phyloP scores from a whole-genome alignment of 2,113 vertebrate genomes.

The Calidris pugnax region DNA sequence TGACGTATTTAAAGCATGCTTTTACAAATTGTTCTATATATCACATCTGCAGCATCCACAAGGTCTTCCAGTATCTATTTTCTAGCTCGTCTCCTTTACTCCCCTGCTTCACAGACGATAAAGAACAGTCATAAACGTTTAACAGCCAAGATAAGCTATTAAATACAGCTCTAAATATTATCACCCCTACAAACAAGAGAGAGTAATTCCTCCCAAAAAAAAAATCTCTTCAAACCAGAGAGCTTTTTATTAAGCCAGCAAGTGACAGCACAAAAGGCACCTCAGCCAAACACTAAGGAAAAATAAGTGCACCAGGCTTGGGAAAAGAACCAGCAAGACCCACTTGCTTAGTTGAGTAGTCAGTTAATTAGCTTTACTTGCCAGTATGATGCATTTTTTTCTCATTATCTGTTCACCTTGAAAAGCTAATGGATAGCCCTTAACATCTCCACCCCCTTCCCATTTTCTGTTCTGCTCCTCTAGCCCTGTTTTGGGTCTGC shows the following conservation, averaged over 20 bases:
- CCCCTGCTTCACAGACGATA: conserved; percentile 43
- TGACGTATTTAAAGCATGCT: conserved; percentile 31
- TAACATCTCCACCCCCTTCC: background rate
- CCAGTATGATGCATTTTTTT: background rate
- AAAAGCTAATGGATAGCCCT: background rate
- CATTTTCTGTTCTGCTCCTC: background rate
- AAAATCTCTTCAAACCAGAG: background rate
- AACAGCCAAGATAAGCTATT: conserved; percentile 72
- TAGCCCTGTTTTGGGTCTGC: background rate
- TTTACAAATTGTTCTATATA: conserved; percentile 18
- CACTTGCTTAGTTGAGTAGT: background rate
- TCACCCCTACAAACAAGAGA: conserved; percentile 31
- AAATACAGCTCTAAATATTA: conserved; percentile 71
- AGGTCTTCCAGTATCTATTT: conserved; percentile 53
- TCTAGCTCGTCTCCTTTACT: conserved; percentile 42
- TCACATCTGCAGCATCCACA: background rate
- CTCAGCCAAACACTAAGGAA: background rate
- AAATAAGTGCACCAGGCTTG: background rate
- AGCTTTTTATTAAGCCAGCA: conserved; percentile 47
- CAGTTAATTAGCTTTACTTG: background rate
- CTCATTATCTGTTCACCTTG: background rate
- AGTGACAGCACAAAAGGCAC: background rate
- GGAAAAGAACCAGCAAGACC: background rate
- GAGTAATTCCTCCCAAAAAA: conserved; percentile 11
- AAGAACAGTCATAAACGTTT: conserved; percentile 70